phyloP scores from a whole-genome alignment of 2,797 vertebrate genomes.

The Darevskia nairensis region DNA sequence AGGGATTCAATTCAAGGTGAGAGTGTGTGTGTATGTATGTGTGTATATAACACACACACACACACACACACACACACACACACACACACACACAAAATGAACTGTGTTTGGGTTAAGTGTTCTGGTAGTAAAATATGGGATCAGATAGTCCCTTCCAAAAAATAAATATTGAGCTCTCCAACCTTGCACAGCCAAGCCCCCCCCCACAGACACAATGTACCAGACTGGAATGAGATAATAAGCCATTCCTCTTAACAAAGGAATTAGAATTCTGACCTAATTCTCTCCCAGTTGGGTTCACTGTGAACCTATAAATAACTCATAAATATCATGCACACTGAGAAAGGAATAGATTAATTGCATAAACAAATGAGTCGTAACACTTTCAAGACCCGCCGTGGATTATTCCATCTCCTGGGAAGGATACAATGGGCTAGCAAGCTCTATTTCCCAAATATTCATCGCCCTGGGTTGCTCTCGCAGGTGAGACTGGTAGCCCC shows the following conservation, averaged over 20 bases:
- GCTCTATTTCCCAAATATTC: not conserved
- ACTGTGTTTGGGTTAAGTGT: not conserved
- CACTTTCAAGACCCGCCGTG: not conserved
- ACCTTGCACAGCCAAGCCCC: not conserved
- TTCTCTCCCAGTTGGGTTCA: conserved; percentile 29
- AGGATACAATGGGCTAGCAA: not conserved
- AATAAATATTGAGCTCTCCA: conserved; percentile 20
- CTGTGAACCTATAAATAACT: conserved; percentile 40
- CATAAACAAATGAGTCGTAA: conserved; percentile 8
- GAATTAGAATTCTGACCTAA: conserved; percentile 46
- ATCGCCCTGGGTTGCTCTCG: not conserved
- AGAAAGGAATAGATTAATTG: conserved; percentile 34
- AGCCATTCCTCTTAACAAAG: conserved; percentile 32
- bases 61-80: not conserved
- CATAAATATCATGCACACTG: conserved; percentile 32
- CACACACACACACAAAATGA: not conserved
- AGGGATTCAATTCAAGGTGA: not conserved
- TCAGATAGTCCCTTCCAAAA: not conserved
- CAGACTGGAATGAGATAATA: conserved; percentile 21
- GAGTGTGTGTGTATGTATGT: no score
- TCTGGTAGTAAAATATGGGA: not conserved
- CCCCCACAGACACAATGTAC: not conserved
- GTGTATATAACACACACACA: no score
- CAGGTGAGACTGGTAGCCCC: not conserved
- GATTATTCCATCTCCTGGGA: not conserved